These are phyloP conservation scores for Phortica variegata DNA, from an alignment of 1,140 invertebrate species.

Conservation along the genomic window DNA sequence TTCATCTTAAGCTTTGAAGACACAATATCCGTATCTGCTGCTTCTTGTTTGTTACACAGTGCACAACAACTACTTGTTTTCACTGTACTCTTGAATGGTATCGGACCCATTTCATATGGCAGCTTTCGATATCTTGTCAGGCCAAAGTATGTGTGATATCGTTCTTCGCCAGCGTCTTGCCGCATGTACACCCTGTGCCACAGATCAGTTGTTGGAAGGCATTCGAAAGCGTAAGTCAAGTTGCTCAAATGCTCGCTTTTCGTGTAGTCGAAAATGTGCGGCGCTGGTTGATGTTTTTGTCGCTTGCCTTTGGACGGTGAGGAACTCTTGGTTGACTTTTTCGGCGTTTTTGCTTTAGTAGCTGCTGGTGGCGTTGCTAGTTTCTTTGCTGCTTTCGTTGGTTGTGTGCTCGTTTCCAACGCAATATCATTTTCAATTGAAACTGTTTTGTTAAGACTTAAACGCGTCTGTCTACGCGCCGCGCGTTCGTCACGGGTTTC, in stretches of 20 bases:
- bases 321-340: slow-evolving; percentile 3
- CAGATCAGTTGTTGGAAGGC: slow-evolving; percentile 68
- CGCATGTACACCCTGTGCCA: slow-evolving; percentile 78
- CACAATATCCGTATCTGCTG: neutral
- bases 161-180: slow-evolving; percentile 70
- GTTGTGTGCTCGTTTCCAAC: neutral
- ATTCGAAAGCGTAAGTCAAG: slow-evolving; percentile 75
- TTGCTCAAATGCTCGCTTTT: slow-evolving; percentile 59
- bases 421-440: slow-evolving; percentile 23
- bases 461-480: slow-evolving; percentile 22
- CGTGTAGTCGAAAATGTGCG: slow-evolving; percentile 31
- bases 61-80: slow-evolving; percentile 46
- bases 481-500: slow-evolving; percentile 34
- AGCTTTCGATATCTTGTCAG: slow-evolving; percentile 64
- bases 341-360: slow-evolving; percentile 1
- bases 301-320: slow-evolving; percentile 1
- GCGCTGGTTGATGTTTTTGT: slow-evolving; percentile 4
- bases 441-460: slow-evolving; percentile 16
- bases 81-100: slow-evolving; percentile 59
- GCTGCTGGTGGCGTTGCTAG: slow-evolving; percentile 11
- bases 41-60: slow-evolving; percentile 20
- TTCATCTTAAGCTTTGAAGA: slow-evolving; percentile 8
- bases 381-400: slow-evolving; percentile 9
- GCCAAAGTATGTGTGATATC: slow-evolving; percentile 47
- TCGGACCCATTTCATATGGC: slow-evolving; percentile 72